Percentiles rank a stretch among this genome's conserved stretches.
Evolutionary conservation across 2,888 invertebrate genomes (phyloP).

Genomic region (Dynastes grantii): DNA sequence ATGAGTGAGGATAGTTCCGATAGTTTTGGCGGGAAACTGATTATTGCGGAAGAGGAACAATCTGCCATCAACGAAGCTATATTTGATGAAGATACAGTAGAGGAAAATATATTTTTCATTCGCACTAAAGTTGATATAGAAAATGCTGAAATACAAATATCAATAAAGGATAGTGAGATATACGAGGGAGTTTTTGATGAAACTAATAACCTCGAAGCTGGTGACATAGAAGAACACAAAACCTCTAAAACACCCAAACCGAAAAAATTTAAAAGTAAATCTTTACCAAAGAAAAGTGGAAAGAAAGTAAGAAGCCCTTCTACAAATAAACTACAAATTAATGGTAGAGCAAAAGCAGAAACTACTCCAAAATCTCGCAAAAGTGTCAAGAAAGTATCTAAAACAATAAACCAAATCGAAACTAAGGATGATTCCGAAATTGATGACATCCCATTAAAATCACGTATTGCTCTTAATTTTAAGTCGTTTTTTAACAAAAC

Average conservation of each 20-base stretch:
- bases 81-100: slow-evolving; percentile 39
- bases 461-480: too few species aligned
- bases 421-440: not conserved
- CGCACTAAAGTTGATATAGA: not conserved
- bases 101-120: not conserved
- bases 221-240: not conserved
- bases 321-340: too few species aligned
- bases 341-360: too few species aligned
- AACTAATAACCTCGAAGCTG: not conserved
- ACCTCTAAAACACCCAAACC: not conserved
- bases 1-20: slow-evolving; percentile 40
- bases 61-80: not conserved
- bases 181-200: not conserved
- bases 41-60: slow-evolving; percentile 32
- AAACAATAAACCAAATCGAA: not conserved
- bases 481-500: too few species aligned
- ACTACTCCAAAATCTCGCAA: too few species aligned
- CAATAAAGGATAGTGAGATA: slow-evolving; percentile 15
- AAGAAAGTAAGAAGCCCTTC: too few species aligned
- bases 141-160: slow-evolving; percentile 4
- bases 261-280: not conserved
- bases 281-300: too few species aligned
- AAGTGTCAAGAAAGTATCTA: too few species aligned
- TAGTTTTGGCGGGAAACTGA: slow-evolving; percentile 38
- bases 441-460: too few species aligned